Percentiles rank a stretch among this genome's conserved stretches.
phyloP scores from a whole-genome alignment of 2,888 invertebrate species.

The Halictus ligatus region DNA sequence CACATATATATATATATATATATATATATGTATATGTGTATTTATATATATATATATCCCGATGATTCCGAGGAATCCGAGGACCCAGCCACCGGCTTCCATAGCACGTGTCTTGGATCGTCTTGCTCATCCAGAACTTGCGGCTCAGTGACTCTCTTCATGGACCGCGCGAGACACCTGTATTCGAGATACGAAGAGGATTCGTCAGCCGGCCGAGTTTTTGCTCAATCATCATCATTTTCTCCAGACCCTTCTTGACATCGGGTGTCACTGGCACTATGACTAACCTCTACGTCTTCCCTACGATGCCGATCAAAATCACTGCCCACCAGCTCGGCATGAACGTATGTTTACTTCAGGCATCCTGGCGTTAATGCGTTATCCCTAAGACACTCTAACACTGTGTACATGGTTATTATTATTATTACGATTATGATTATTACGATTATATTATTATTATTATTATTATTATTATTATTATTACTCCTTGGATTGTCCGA shows the following conservation, averaged over 20 bases:
- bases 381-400: background rate
- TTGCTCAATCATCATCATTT: conserved; percentile 40
- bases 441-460: background rate
- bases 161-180: conserved; percentile 73
- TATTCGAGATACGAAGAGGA: conserved; percentile 75
- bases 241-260: conserved; percentile 49
- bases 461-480: background rate
- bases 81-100: conserved; percentile 64
- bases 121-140: conserved; percentile 68
- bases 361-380: background rate
- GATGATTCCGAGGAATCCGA: conserved; percentile 61
- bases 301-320: conserved; percentile 58
- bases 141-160: conserved; percentile 69
- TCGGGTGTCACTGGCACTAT: conserved; percentile 48
- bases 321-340: conserved; percentile 54
- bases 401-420: background rate
- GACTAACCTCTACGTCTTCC: conserved; percentile 52
- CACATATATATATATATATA: background rate
- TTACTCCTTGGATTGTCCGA: background rate
- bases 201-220: conserved; percentile 66
- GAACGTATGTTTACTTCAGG: background rate
- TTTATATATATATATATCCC: conserved; percentile 5
- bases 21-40: background rate
- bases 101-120: conserved; percentile 67
- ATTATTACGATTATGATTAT: background rate